Evolutionary conservation across 2,888 invertebrate genomes (phyloP), one percentile per base, ranked within the genome.

Genomic region (Ernsta delagoae): DNA sequence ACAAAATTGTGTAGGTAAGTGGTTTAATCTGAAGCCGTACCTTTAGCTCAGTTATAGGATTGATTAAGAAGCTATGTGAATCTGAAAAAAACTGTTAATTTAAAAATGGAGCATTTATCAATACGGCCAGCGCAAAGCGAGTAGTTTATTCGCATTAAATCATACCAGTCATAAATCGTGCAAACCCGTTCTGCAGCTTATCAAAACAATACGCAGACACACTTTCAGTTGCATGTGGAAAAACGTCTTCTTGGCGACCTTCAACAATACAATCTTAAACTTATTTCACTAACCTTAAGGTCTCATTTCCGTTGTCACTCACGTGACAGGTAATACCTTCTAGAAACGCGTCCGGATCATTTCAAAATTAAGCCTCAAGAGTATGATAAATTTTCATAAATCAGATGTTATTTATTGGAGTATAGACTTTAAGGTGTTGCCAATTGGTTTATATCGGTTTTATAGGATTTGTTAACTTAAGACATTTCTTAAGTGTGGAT

Each of bases 131-230:
- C 82, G 85, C 85, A 83, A 87, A 80, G 84, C 87, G 84, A 90
- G 89, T 92, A 89, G 91, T 92, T 91, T 92, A 92, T 92, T 93
- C 93, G 87, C 90, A 89, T 93, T 93, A 93, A 93, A 94, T 94
- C 93, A 93, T 88, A 87, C 88, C 82, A 85, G 84, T 85, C 87
- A 90, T 93, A 94, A 93, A 93, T 94, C 91, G 88, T 79, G 79
- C 86, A 87, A 93, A 94, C 94, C 89, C 89, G 94, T 92, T 93
- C 85, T 85, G 82, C 91, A 92, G 92, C 93, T 92, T 93, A 93
- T 94, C 93, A 93, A 93, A 93, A 93, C 93, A 93, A 93, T 93
- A 92, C 92, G 87, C 92, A 91, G 90, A 92, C 92, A 93, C 92
- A 92, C 90, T 93, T 92, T 87, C 82, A 87, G 76, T 77, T 81